These are phyloP conservation scores for Tetanocera ferruginea DNA, from an alignment of 2,888 invertebrate genomes.

Conservation along the genomic window DNA sequence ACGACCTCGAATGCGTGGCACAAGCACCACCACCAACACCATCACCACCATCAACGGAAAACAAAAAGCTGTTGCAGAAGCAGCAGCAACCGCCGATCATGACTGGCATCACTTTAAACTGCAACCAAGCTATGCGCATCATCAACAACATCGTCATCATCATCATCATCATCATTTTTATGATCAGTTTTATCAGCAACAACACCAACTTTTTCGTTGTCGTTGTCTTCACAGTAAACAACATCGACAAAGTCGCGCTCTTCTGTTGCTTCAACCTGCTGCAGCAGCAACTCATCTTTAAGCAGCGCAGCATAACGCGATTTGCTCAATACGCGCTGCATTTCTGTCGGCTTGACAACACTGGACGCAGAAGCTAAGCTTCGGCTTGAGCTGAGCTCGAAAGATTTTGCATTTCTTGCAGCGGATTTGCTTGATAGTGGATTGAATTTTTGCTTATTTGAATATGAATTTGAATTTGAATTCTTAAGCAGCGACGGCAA, in stretches of 20 bases:
- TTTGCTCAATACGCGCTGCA: slow-evolving; percentile 15
- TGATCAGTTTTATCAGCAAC: slow-evolving; percentile 21
- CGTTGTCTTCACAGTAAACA: slow-evolving; percentile 13
- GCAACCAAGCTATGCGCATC: not conserved
- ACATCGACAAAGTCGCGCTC: not conserved
- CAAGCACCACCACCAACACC: slow-evolving; percentile 38
- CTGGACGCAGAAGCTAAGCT: not conserved
- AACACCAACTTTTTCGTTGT: slow-evolving; percentile 11
- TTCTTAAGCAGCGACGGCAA: slow-evolving; percentile 14
- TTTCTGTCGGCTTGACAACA: not conserved
- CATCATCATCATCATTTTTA: not conserved
- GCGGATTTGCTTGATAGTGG: slow-evolving; percentile 12
- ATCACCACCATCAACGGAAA: not conserved
- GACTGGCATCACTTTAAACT: not conserved
- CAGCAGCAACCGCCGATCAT: not conserved
- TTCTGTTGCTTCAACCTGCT: not conserved
- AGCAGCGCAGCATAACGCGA: slow-evolving; percentile 7
- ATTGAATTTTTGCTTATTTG: not conserved
- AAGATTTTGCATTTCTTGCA: not conserved
- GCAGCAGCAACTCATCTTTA: slow-evolving; percentile 8
- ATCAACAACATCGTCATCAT: not conserved
- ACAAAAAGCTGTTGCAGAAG: not conserved
- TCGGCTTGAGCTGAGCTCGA: not conserved
- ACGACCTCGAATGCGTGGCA: slow-evolving; percentile 65
- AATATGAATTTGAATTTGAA: slow-evolving; percentile 21